phyloP scores from a whole-genome alignment of 23 tunicate species.

The Clavelina lepadiformis region DNA sequence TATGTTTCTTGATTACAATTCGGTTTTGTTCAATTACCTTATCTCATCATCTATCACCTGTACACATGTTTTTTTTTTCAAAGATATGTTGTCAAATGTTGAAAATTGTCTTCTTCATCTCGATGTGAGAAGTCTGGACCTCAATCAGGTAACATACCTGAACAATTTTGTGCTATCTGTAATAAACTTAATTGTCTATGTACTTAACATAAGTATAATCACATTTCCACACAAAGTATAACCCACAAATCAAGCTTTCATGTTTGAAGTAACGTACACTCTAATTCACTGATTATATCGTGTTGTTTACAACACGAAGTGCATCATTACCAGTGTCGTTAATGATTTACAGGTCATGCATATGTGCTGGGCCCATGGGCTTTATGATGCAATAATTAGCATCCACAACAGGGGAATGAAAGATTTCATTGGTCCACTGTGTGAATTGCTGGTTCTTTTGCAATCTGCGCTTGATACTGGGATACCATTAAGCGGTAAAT shows the following conservation, averaged over 20 bases:
- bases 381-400: slow-evolving; percentile 87
- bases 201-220: too few species aligned
- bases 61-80: slow-evolving; percentile 15
- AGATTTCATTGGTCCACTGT: slow-evolving; percentile 71
- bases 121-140: slow-evolving; percentile 57
- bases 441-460: slow-evolving; percentile 51
- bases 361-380: slow-evolving; percentile 84
- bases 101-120: slow-evolving; percentile 84
- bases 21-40: too few species aligned
- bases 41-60: too few species aligned
- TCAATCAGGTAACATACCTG: slow-evolving; percentile 62
- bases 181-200: too few species aligned
- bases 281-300: too few species aligned
- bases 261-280: too few species aligned
- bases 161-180: too few species aligned
- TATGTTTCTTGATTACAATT: too few species aligned
- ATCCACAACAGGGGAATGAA: slow-evolving; percentile 82
- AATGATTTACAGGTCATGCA: slow-evolving; percentile 73
- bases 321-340: too few species aligned
- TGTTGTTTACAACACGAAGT: too few species aligned
- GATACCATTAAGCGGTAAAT: slow-evolving; percentile 51
- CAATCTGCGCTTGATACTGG: slow-evolving; percentile 46
- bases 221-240: too few species aligned
- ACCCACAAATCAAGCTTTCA: too few species aligned
- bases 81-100: slow-evolving; percentile 76